phyloP scores from a whole-genome alignment of 2,888 invertebrate genomes.

The Spodoptera littoralis region DNA sequence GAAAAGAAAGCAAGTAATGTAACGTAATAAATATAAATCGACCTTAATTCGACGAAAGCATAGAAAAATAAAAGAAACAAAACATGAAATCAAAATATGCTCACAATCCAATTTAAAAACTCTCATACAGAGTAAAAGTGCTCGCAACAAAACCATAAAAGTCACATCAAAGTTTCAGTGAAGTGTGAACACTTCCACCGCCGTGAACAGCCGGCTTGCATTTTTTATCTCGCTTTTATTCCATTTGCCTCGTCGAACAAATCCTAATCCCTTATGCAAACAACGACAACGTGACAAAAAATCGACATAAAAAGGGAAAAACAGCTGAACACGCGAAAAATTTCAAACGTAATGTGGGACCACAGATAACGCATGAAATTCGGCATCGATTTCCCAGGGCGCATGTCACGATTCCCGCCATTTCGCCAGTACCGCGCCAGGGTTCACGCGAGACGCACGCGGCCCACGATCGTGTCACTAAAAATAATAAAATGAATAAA shows the following conservation, averaged over 20 bases:
- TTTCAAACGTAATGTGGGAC: slow-evolving; percentile 41
- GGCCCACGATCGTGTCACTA: slow-evolving; percentile 46
- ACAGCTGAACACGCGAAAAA: slow-evolving; percentile 42
- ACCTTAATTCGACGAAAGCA: too few species aligned
- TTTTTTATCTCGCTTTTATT: slow-evolving; percentile 41
- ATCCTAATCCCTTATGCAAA: slow-evolving; percentile 50
- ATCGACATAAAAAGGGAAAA: slow-evolving; percentile 17
- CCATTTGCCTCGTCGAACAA: slow-evolving; percentile 32
- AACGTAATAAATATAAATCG: too few species aligned
- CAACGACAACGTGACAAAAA: slow-evolving; percentile 38
- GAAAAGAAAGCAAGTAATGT: too few species aligned
- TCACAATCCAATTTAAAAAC: slow-evolving; percentile 1
- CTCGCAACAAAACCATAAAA: slow-evolving; percentile 7
- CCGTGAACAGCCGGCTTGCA: slow-evolving; percentile 17
- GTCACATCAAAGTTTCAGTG: slow-evolving; percentile 23
- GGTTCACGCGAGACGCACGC: slow-evolving; percentile 54
- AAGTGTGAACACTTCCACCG: slow-evolving; percentile 35
- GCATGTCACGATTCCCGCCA: slow-evolving; percentile 81
- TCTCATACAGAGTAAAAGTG: slow-evolving; percentile 4
- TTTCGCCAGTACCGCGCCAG: slow-evolving; percentile 69
- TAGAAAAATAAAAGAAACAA: too few species aligned
- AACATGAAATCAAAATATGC: too few species aligned
- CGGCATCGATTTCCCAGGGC: slow-evolving; percentile 85
- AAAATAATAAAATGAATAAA: slow-evolving; percentile 55
- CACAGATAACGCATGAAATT: slow-evolving; percentile 59